Evolutionary conservation across 2,113 vertebrate genomes (phyloP), one percentile per base, ranked within the genome.

Genomic region (Casuarius casuarius): DNA sequence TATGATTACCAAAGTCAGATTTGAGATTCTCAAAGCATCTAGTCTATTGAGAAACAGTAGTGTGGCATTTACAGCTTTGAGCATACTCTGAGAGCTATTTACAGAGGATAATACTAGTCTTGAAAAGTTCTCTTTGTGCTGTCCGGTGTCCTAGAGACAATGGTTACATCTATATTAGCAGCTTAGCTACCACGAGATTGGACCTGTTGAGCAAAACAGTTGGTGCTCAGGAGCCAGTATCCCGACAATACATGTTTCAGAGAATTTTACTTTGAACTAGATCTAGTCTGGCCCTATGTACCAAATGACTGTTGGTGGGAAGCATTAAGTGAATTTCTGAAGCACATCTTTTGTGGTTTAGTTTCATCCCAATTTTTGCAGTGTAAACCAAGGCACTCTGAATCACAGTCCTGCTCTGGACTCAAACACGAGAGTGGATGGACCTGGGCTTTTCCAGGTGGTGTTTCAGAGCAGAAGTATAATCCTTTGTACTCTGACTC

Each of bases 341-440:
- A 54, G 70, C 26, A 28, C 29, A 12, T 21, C 35, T 29, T 40
- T 40, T 52, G 67, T 52, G 67, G 67, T 70, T 40, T 73, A 14
- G 9, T 21, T 52, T 28, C 12, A 40, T 20, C 51, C 51, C 29
- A 54, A 38, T 38, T 38, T 33, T 3, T 5, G 5, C 67, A 42
- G 35, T 2, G 26, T 2, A 1, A 48, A 59, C 23, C 29, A 3
- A 23, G 3, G 51, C 2, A 13, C 25, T 40, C 16, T 5, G 46
- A 65, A 52, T 21, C 9, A 0, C 35, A 28, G 61, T 35, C n/a
- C 35, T 40, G 72, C 46, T 40, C 49, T 18, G 58, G 68, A 52
- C 67, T 93, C 7, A 2, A 18, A 35, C 14, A 17, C 4, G 23
- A 54, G 51, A 0, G 0, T 25, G 29, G 19, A 4, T 44, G 23